phyloP scores from a whole-genome alignment of 2,888 invertebrate species.

The Drosophila borealis region DNA sequence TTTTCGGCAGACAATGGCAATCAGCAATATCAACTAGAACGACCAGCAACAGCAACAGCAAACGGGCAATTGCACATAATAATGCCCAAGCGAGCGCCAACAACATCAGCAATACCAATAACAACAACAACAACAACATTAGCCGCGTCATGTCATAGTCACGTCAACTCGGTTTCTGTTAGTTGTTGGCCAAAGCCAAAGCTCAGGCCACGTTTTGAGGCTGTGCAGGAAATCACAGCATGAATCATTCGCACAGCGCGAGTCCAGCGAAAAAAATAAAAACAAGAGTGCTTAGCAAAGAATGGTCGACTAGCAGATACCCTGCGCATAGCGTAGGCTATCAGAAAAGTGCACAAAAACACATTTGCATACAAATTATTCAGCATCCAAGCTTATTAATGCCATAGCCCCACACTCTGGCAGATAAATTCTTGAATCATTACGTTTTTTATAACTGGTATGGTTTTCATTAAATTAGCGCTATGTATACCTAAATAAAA shows the following conservation, averaged over 20 bases:
- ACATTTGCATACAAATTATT: no score
- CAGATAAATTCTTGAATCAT: no score
- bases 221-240: slow-evolving; percentile 82
- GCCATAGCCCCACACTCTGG: no score
- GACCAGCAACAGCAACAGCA: slow-evolving; percentile 66
- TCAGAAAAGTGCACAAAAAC: no score
- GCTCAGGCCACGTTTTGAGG: slow-evolving; percentile 65
- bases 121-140: slow-evolving; percentile 43
- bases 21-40: slow-evolving; percentile 78
- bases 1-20: slow-evolving; percentile 77
- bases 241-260: slow-evolving; percentile 76
- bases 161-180: slow-evolving; percentile 77
- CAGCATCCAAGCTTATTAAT: no score
- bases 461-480: no score
- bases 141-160: slow-evolving; percentile 81
- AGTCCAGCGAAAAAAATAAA: slow-evolving; percentile 42
- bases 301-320: neutral
- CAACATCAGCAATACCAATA: slow-evolving; percentile 41
- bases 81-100: slow-evolving; percentile 69
- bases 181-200: slow-evolving; percentile 59
- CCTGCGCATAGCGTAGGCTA: neutral
- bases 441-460: no score
- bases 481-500: no score
- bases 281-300: slow-evolving; percentile 3
- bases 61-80: slow-evolving; percentile 77